Evolutionary conservation across 2,797 vertebrate species (phyloP).

Genomic region (Amazonetta brasiliensis): DNA sequence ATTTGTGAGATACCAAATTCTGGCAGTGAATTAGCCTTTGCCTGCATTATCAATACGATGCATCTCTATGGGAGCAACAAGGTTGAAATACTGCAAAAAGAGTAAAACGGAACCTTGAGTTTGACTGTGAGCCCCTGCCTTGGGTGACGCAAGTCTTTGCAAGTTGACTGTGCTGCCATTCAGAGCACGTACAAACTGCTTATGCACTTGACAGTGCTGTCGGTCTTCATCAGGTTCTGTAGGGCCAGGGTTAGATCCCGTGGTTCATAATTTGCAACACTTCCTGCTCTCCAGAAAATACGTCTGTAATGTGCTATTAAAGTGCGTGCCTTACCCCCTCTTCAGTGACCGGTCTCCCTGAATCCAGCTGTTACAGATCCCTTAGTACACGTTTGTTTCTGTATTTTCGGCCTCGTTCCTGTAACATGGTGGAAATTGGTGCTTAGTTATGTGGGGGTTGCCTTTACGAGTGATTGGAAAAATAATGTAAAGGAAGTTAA

Average conservation of each 20-base stretch:
- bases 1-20: not conserved
- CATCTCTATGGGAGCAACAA: not conserved
- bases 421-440: not conserved
- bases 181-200: rapidly evolving
- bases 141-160: not conserved
- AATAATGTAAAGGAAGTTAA: not conserved
- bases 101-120: not conserved
- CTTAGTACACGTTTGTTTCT: not conserved
- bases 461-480: not conserved
- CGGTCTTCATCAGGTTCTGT: not conserved
- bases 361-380: not conserved
- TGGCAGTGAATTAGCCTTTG: not conserved
- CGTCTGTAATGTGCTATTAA: not conserved
- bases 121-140: not conserved
- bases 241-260: not conserved
- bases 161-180: not conserved
- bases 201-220: not conserved
- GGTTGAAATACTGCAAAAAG: not conserved
- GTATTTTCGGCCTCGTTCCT: not conserved
- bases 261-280: not conserved
- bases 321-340: not conserved
- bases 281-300: not conserved
- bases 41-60: not conserved
- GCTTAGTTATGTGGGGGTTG: not conserved
- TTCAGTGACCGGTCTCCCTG: not conserved